phyloP scores from a whole-genome alignment of 92 coral and sea anemone genomes.

The Siderastrea siderea region DNA sequence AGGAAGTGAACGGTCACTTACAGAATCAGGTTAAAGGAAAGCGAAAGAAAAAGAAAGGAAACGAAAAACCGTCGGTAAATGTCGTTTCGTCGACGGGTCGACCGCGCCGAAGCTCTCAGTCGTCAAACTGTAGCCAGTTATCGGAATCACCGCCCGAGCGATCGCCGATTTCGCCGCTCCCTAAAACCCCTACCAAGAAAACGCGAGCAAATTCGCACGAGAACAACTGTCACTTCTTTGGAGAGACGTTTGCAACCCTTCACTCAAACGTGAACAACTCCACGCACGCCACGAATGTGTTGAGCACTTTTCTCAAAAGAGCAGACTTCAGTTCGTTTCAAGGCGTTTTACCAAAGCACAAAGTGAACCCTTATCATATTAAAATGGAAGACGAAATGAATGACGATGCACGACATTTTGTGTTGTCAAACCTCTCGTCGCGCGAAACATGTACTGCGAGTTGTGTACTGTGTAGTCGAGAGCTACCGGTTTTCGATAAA shows the following conservation, averaged over 20 bases:
- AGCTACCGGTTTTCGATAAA: slow-evolving; percentile 95
- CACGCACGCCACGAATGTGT: slow-evolving; percentile 66
- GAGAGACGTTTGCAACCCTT: slow-evolving; percentile 75
- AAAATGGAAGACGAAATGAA: slow-evolving; percentile 97
- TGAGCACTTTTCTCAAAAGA: slow-evolving; percentile 85
- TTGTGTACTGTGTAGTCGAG: slow-evolving; percentile 92
- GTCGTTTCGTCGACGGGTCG: slow-evolving; percentile 77
- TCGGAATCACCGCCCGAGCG: slow-evolving; percentile 86
- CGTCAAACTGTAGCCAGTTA: slow-evolving; percentile 83
- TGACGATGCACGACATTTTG: slow-evolving; percentile 96
- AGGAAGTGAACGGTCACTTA: slow-evolving; percentile 69
- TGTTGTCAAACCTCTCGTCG: slow-evolving; percentile 88
- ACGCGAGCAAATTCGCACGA: slow-evolving; percentile 73
- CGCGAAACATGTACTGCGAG: slow-evolving; percentile 81
- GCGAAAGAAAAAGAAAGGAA: slow-evolving; percentile 93
- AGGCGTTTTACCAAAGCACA: slow-evolving; percentile 95
- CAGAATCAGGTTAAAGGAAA: slow-evolving; percentile 77
- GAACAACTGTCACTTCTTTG: slow-evolving; percentile 80
- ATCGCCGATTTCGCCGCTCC: slow-evolving; percentile 89
- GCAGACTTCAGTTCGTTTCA: slow-evolving; percentile 94
- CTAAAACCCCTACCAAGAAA: slow-evolving; percentile 90
- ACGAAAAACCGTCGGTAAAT: slow-evolving; percentile 83
- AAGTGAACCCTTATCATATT: slow-evolving; percentile 97
- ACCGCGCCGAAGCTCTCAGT: slow-evolving; percentile 88
- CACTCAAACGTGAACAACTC: slow-evolving; percentile 66